Conservation (phyloP, 2,888 invertebrate genomes). For the Hypercompe scribonia region DNA sequence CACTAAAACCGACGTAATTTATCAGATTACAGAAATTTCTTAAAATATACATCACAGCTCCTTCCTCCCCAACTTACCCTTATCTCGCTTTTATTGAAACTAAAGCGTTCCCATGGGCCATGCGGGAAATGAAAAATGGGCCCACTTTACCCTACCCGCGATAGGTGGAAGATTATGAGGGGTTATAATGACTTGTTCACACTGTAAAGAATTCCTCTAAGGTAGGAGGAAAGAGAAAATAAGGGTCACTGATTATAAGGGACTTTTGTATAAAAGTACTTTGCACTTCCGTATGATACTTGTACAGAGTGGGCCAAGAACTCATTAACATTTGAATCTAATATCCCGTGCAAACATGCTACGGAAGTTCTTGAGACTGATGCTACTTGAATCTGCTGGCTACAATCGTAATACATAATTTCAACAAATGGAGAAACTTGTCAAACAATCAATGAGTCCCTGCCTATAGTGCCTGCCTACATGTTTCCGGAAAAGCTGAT, state of each 20-base stretch:
- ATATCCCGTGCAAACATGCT: no score
- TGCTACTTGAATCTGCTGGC: no score
- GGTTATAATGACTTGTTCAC: constrained; percentile 48
- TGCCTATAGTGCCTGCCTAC: no score
- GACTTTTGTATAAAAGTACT: background rate
- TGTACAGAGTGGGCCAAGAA: no score
- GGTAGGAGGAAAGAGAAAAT: constrained; percentile 11
- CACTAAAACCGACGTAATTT: constrained; percentile 38
- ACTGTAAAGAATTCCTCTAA: constrained; percentile 29
- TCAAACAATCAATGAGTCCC: no score
- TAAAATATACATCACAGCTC: constrained; percentile 53
- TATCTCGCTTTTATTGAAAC: constrained; percentile 76
- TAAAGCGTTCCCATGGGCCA: constrained; percentile 68
- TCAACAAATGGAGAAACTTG: no score
- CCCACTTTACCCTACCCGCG: constrained; percentile 54
- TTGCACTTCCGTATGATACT: no score
- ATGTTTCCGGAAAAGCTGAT: no score
- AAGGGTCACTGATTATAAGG: constrained; percentile 17
- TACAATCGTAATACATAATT: no score
- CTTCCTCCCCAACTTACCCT: constrained; percentile 50
- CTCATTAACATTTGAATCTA: no score
- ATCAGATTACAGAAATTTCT: constrained; percentile 47
- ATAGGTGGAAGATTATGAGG: constrained; percentile 62
- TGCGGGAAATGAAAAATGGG: constrained; percentile 69
- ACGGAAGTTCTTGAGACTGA: no score